Evolutionary conservation across 2,113 vertebrate species (phyloP).

Genomic region (human): DNA sequence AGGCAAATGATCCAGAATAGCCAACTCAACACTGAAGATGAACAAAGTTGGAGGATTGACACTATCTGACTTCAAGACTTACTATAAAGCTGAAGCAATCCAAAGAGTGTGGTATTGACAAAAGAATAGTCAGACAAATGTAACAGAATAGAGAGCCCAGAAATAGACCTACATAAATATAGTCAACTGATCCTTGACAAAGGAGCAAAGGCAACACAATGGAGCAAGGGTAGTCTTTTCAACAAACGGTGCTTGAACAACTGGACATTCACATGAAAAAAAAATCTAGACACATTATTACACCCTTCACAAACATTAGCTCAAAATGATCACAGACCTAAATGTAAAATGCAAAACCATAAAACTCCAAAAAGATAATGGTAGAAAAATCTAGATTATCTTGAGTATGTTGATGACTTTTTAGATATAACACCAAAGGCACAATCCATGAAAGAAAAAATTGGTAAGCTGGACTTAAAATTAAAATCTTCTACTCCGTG

Average conservation of each 20-base stretch:
- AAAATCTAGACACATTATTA: background rate
- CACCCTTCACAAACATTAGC: background rate
- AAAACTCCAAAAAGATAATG: background rate
- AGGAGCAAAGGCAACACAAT: background rate
- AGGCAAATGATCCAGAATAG: background rate
- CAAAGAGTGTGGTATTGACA: background rate
- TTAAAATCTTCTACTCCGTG: background rate
- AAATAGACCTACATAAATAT: background rate
- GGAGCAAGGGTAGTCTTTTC: background rate
- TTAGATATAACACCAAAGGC: background rate
- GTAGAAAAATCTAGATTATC: background rate
- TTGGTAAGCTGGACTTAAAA: background rate
- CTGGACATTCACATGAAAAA: background rate
- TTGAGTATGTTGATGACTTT: background rate
- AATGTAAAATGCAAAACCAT: background rate
- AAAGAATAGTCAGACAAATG: background rate
- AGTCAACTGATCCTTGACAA: background rate
- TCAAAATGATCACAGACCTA: background rate
- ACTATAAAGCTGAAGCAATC: background rate
- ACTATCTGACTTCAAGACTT: background rate
- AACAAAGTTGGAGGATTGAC: background rate
- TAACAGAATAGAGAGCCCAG: background rate
- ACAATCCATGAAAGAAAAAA: background rate
- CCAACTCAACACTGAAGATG: background rate
- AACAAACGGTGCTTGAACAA: background rate